Evolutionary conservation across 2,888 invertebrate genomes (phyloP), one percentile per base, ranked within the genome.

Genomic region (Helleia helle): DNA sequence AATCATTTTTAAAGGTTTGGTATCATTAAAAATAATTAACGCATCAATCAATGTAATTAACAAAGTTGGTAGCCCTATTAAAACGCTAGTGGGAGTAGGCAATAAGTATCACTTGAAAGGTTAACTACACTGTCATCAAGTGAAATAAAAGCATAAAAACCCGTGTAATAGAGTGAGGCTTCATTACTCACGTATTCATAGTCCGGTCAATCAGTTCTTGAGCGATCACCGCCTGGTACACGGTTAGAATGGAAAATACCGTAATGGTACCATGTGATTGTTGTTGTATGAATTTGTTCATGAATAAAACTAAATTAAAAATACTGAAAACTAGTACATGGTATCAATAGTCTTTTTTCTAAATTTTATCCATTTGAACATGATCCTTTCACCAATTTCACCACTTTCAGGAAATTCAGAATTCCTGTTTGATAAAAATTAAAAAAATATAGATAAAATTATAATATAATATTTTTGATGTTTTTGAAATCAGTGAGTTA

Each of bases 141-240:
- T 44, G 42, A 53, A 52, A 55, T 51, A 53, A 54, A 49, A 49
- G 51, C 48, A 53, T 50, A 53, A n/a, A 55, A 55, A 55, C 47
- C 44, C 52, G 52, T 55, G 52, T 51, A 55, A 54, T 51, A 54
- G 53, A 48, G 51, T 45, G 51, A 40, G 41, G 40, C 44, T 48
- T 56, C 70, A 77, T 80, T 76, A 72, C 76, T 80, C 76, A 74
- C 56, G 62, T 65, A 72, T 73, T 70, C 72, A 68, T 63, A 68
- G 65, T 64, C 54, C 62, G 66, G 76, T 77, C 79, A 74, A 75
- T 79, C 76, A 77, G 53, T 11, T 18, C 18, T 34, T 34, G 34
- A 41, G 41, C 40, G 46, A 43, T 48, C 40, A 12, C 42, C 42
- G 42, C 39, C 44, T 40, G 41, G 34, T 45, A 39, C 41, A 44